A percentile compares a stretch with the other conserved stretches of the same genome.
Evolutionary conservation across 2,113 vertebrate genomes (phyloP).

Genomic region (Caranx melampygus): DNA sequence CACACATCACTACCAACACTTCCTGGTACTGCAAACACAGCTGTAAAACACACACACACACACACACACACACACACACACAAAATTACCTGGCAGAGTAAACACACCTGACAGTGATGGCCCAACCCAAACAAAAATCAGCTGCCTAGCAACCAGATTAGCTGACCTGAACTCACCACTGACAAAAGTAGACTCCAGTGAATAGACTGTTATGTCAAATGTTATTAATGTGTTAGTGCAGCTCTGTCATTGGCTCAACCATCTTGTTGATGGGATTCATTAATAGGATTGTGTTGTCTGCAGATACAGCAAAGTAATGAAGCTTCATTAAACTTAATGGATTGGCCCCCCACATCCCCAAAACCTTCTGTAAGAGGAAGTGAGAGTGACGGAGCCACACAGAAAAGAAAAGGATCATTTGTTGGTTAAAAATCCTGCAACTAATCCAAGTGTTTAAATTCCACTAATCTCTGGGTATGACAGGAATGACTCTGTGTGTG

Average conservation of each 20-base stretch:
- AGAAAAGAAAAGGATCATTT: slow-evolving; percentile 66
- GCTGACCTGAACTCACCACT: background rate
- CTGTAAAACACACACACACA: slow-evolving; percentile 20
- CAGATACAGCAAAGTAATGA: no score
- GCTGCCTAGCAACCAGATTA: background rate
- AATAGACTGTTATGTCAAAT: no score
- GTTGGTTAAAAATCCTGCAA: slow-evolving; percentile 66
- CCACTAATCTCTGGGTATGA: slow-evolving; percentile 64
- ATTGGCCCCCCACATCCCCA: slow-evolving; percentile 13
- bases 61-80: slow-evolving; percentile 14
- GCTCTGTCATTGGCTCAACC: no score
- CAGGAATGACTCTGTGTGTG: slow-evolving; percentile 21
- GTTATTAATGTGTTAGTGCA: no score
- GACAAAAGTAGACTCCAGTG: no score
- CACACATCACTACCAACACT: slow-evolving; percentile 34
- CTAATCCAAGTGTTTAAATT: slow-evolving; percentile 21
- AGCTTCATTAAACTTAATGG: no score
- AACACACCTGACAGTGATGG: slow-evolving; percentile 43
- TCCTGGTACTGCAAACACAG: slow-evolving; percentile 55
- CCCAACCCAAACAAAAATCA: slow-evolving; percentile 27
- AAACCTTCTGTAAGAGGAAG: slow-evolving; percentile 13
- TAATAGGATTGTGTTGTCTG: no score
- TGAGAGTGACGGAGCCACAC: slow-evolving; percentile 44
- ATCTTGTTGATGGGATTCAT: no score
- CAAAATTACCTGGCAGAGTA: slow-evolving; percentile 9